These are phyloP conservation scores for Neopipo cinnamomea DNA, from an alignment of 2,113 vertebrate species.

Conservation along the genomic window DNA sequence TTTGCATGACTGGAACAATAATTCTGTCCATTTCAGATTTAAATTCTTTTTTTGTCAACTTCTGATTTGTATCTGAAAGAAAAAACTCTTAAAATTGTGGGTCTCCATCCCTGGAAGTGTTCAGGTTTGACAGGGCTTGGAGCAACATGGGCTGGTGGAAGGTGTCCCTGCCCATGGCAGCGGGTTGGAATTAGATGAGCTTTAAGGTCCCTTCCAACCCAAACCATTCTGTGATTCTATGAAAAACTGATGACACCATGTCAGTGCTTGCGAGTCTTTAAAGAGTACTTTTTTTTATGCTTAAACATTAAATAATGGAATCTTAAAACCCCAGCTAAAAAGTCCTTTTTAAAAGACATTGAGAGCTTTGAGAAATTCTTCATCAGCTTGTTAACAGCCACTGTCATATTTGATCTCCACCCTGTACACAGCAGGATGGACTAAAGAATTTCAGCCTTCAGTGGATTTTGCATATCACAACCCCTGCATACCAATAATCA, in stretches of 20 bases:
- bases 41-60: not conserved
- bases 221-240: not conserved
- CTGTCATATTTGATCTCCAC: not conserved
- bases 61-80: not conserved
- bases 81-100: not conserved
- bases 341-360: not conserved
- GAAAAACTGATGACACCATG: not conserved
- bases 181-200: fast-evolving
- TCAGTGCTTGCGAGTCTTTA: not conserved
- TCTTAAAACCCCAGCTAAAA: not conserved
- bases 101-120: not conserved
- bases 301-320: not conserved
- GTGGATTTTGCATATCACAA: not conserved
- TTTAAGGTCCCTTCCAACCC: not conserved
- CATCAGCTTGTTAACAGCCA: not conserved
- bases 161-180: not conserved
- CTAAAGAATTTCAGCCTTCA: not conserved
- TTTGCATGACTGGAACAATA: not conserved
- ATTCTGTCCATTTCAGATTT: not conserved
- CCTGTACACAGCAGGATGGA: not conserved
- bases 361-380: not conserved
- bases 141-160: not conserved
- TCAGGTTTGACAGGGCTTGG: fast-evolving
- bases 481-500: not conserved
- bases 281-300: not conserved